Evolutionary conservation across 2,888 invertebrate species (phyloP), one percentile per base, ranked within the genome.

Genomic region (Sturmia bella): DNA sequence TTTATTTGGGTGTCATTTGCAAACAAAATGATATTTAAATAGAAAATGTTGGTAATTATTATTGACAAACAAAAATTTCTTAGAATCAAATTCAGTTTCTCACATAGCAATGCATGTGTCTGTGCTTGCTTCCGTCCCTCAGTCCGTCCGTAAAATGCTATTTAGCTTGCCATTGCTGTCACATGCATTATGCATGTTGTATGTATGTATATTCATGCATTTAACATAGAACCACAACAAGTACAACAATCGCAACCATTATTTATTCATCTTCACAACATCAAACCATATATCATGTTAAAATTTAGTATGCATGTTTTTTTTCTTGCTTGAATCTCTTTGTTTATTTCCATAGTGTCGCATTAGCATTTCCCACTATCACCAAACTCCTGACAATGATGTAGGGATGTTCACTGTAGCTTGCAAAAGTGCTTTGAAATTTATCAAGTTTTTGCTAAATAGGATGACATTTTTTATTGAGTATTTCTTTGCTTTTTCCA

Each of bases 231-330:
- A 63, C 70, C 63, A 70, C 63, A 70, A 68, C 45, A 68, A 63
- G 17, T 56, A 54, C 54, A 76, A 61, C 61, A 64, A 63, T 63
- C n/a, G 19, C 24, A 64, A 52, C 12, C 57, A 50, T 68, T 64
- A 50, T 69, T 61, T 64, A 56, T 74, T 50, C 69, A 75, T 74
- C 56, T 66, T 48, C 12, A 48, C 37, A 52, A 61, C 37, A 56
- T 48, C 11, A 64, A 64, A 56, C 64, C 37, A 66, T 74, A 48
- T n/a, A 54, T 63, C 50, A 72, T 41, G 37, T 56, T 37, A 48
- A 54, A 68, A 48, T 45, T 69, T 37, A 45, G 12, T 59, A 59
- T 76, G 75, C 52, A 43, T 43, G 39, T 24, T 39, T 32, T 32
- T 32, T 32, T 3, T 32, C 15, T 15, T 32, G 32, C 13, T 15